Percentiles rank a stretch among this genome's conserved stretches.
These are phyloP conservation scores for Halictus ligatus DNA, from an alignment of 2,888 invertebrate genomes.

Conservation along the genomic window DNA sequence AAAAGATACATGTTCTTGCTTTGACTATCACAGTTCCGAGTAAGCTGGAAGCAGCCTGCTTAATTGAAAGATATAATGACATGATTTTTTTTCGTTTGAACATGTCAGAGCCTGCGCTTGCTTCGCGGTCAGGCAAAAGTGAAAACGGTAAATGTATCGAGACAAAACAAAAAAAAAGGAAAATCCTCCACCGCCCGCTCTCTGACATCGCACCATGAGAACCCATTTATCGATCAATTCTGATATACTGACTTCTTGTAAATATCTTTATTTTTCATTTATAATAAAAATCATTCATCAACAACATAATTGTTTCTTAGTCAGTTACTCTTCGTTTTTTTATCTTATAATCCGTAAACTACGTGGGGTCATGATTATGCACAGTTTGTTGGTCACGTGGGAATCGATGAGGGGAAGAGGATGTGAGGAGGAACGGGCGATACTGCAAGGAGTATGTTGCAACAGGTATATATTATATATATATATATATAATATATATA, in stretches of 20 bases:
- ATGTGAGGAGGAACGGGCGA: constrained; percentile 71
- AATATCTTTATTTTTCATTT: constrained; percentile 85
- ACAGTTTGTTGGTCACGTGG: constrained; percentile 82
- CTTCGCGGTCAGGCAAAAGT: constrained; percentile 20
- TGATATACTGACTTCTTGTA: constrained; percentile 82
- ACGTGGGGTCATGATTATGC: constrained; percentile 83
- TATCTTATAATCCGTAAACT: constrained; percentile 76
- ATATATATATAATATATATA: constrained; percentile 72
- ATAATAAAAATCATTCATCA: constrained; percentile 85
- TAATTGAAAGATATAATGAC: constrained; percentile 31
- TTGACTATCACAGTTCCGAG: constrained; percentile 70
- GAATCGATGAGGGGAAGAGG: constrained; percentile 69
- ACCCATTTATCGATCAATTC: constrained; percentile 70
- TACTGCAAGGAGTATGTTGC: constrained; percentile 79
- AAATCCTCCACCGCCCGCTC: constrained; percentile 41
- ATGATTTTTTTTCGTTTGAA: constrained; percentile 4
- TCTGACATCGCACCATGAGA: constrained; percentile 42
- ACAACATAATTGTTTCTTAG: constrained; percentile 84
- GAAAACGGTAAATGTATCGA: constrained; percentile 33
- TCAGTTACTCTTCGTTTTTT: constrained; percentile 79
- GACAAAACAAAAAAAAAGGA: constrained; percentile 22
- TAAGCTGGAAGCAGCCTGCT: constrained; percentile 64
- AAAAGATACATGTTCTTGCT: constrained; percentile 63
- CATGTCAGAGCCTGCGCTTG: constrained; percentile 39
- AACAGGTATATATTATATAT: constrained; percentile 77